Percentiles rank a stretch among this genome's conserved stretches.
Evolutionary conservation across 2,888 invertebrate species (phyloP).

Genomic region (Meloe dianella): DNA sequence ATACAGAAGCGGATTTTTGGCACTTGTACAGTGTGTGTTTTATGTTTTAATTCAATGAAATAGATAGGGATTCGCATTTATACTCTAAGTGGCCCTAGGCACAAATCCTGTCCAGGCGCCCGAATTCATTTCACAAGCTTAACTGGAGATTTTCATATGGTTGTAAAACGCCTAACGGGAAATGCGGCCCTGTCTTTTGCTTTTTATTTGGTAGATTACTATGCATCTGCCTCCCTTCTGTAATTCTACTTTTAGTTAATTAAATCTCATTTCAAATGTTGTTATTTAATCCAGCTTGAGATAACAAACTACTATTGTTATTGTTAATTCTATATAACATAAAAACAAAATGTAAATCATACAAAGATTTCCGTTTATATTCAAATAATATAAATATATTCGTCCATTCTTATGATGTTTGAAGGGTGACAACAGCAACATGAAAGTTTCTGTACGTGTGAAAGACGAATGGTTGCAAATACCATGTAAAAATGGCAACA

Average conservation of each 20-base stretch:
- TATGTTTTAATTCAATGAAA: too few species aligned
- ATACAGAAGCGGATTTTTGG: too few species aligned
- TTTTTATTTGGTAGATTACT: too few species aligned
- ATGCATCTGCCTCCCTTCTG: not conserved
- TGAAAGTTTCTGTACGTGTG: slow-evolving; percentile 65
- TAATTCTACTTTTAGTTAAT: not conserved
- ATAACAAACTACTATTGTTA: slow-evolving; percentile 1
- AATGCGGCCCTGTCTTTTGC: too few species aligned
- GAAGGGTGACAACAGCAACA: slow-evolving; percentile 36
- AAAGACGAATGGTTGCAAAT: slow-evolving; percentile 66
- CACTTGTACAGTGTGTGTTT: too few species aligned
- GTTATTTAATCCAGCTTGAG: not conserved
- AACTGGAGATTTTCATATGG: too few species aligned
- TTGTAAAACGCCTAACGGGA: too few species aligned
- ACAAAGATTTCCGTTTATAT: not conserved
- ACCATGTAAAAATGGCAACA: slow-evolving; percentile 61
- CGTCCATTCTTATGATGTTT: not conserved
- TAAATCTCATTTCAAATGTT: not conserved
- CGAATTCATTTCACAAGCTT: too few species aligned
- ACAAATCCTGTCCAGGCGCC: too few species aligned
- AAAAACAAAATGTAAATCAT: not conserved
- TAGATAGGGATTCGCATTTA: too few species aligned
- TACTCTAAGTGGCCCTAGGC: too few species aligned
- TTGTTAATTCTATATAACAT: not conserved
- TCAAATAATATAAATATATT: not conserved